Percentiles rank a stretch among this genome's conserved stretches.
These are phyloP conservation scores for Venturia canescens DNA, from an alignment of 1,140 invertebrate species.

Conservation along the genomic window DNA sequence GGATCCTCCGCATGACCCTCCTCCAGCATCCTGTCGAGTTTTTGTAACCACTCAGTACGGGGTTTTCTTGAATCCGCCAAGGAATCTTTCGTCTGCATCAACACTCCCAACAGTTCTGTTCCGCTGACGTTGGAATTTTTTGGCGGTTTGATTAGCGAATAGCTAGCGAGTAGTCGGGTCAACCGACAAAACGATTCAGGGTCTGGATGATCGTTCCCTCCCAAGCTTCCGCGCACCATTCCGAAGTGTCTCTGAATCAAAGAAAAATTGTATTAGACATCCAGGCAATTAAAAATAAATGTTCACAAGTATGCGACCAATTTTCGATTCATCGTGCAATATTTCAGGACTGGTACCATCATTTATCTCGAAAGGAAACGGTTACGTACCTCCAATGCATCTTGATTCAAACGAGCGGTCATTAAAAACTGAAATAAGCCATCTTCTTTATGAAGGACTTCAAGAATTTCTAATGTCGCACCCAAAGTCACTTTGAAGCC, in stretches of 20 bases:
- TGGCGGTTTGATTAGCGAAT: conserved; percentile 2
- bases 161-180: neutral
- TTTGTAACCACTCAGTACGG: neutral
- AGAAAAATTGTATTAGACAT: too few species aligned
- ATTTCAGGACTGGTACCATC: too few species aligned
- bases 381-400: conserved; percentile 44
- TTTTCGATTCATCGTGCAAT: too few species aligned
- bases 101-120: neutral
- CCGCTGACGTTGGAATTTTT: neutral
- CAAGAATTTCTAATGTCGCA: conserved; percentile 29
- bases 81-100: conserved; percentile 5
- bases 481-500: conserved; percentile 43
- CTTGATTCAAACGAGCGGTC: conserved; percentile 43
- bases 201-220: conserved; percentile 11
- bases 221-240: neutral
- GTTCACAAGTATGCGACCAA: too few species aligned
- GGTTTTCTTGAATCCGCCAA: neutral
- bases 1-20: neutral
- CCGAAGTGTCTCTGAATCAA: conserved; percentile 21
- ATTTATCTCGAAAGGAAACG: too few species aligned
- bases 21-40: neutral
- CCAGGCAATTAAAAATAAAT: too few species aligned
- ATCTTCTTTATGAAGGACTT: conserved; percentile 15
- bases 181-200: neutral
- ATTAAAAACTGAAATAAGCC: conserved; percentile 43